Evolutionary conservation across 2,888 invertebrate species (phyloP), one percentile per base, ranked within the genome.

Genomic region (Eledona agricola): DNA sequence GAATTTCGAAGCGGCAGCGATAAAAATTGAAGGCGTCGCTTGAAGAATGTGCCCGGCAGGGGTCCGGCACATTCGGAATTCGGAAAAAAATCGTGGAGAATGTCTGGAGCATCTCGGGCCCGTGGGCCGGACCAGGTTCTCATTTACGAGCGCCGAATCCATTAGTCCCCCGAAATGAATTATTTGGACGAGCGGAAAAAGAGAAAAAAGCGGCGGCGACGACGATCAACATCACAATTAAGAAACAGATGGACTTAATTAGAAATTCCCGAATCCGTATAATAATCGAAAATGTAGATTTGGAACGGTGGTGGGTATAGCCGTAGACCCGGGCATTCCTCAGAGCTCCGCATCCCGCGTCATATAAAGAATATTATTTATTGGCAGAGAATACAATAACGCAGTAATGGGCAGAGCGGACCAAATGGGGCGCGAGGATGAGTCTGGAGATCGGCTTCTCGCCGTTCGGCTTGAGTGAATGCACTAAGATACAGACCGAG

Each of bases 311-410:
- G 57, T 59, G 57, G 46, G 53, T 55, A 54, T 51, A 45, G 45
- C 34, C 42, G 63, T 58, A 58, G 58, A 55, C n/a, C 53, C 60
- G 54, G 57, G 61, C 63, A 67, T 60, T 58, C 60, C 53, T 57
- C 52, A 59, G 62, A 63, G 45, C 57, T 55, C 51, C 53, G 50
- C 52, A 58, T 57, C 59, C 66, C 66, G 65, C 69, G 70, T 74
- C 74, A 72, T 74, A 74, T 74, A 74, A 74, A 74, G 74, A 74
- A 74, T 74, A 74, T 74, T 74, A 74, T 74, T 74, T 74, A 74
- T 74, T 73, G 74, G 72, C 72, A 65, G 67, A 62, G 73, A 72
- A 72, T 72, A 74, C 74, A 74, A 74, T 74, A 73, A 74, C 70
- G 66, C 69, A 58, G 72, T 74, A 74, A 74, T 74, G 72, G 74